phyloP scores from a whole-genome alignment of 2,797 vertebrate species.

The Melanotaenia pygmaea region DNA sequence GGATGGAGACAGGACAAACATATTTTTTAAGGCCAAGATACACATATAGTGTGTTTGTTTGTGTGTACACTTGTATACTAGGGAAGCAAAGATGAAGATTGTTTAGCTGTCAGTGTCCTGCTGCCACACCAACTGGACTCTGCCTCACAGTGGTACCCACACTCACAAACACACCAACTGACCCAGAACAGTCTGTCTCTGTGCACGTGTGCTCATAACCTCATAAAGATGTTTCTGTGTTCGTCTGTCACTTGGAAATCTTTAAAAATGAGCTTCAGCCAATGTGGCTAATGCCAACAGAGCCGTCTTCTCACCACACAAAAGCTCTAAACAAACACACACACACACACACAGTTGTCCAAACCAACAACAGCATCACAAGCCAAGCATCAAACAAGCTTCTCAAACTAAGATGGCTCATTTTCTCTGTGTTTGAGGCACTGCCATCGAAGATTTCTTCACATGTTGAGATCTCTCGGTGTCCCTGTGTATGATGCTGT shows the following conservation, averaged over 20 bases:
- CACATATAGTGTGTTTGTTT: slow-evolving; percentile 13
- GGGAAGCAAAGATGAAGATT: slow-evolving; percentile 60
- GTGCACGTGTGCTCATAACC: slow-evolving; percentile 43
- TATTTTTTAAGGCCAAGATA: slow-evolving; percentile 47
- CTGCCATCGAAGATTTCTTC: slow-evolving; percentile 73
- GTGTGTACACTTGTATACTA: slow-evolving; percentile 20
- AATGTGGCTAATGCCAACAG: slow-evolving; percentile 66
- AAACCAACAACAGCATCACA: slow-evolving; percentile 59
- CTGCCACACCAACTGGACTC: slow-evolving; percentile 78
- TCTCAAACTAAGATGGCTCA: slow-evolving; percentile 72
- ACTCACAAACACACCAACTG: slow-evolving; percentile 63
- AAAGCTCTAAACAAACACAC: slow-evolving; percentile 38
- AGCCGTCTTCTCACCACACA: slow-evolving; percentile 57
- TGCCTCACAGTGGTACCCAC: slow-evolving; percentile 68
- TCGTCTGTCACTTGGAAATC: slow-evolving; percentile 49
- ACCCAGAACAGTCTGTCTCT: slow-evolving; percentile 72
- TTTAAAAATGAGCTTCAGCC: slow-evolving; percentile 63
- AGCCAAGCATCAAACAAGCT: slow-evolving; percentile 75
- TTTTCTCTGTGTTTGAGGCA: slow-evolving; percentile 66
- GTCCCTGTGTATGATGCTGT: slow-evolving; percentile 57
- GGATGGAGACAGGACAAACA: slow-evolving; percentile 37
- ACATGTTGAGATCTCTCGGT: slow-evolving; percentile 72
- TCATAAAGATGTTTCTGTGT: slow-evolving; percentile 43
- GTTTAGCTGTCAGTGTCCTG: slow-evolving; percentile 72
- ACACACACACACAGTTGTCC: slow-evolving; percentile 53